Conservation (phyloP, 2,113 vertebrate genomes). For the Microtus pennsylvanicus region DNA sequence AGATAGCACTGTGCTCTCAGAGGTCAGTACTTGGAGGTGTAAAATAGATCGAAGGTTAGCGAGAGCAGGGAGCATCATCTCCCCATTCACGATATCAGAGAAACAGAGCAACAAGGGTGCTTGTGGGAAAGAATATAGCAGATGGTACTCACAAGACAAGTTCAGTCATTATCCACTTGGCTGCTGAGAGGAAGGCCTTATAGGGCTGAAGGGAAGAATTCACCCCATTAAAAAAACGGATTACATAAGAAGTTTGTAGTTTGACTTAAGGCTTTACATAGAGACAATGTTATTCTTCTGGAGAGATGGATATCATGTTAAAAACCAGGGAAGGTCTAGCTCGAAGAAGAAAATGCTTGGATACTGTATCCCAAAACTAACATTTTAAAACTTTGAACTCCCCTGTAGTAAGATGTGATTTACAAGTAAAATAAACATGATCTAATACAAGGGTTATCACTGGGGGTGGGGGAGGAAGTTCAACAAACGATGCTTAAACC, state of each 20-base stretch:
- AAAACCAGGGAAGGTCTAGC: conserved; percentile 30
- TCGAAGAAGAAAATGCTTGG: conserved; percentile 60
- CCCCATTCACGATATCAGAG: neutral
- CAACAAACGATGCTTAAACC: conserved; percentile 80
- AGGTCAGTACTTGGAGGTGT: conserved; percentile 50
- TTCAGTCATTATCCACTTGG: conserved; percentile 98
- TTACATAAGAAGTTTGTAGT: conserved; percentile 65
- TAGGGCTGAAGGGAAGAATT: conserved; percentile 93
- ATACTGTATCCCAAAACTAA: conserved; percentile 68
- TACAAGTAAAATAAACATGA: conserved; percentile 80
- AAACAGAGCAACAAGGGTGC: conserved; percentile 12
- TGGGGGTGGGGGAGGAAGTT: conserved; percentile 72
- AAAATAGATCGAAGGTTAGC: conserved; percentile 36
- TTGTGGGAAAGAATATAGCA: conserved; percentile 51
- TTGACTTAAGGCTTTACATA: conserved; percentile 77
- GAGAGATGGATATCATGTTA: conserved; percentile 72
- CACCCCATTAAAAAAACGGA: conserved; percentile 78
- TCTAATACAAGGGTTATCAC: conserved; percentile 74
- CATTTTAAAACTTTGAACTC: conserved; percentile 72
- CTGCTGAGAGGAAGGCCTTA: conserved; percentile 93
- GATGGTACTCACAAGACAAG: conserved; percentile 95
- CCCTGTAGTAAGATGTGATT: conserved; percentile 72
- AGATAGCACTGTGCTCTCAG: conserved; percentile 2
- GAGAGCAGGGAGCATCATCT: neutral
- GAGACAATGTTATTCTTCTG: conserved; percentile 80